phyloP scores from a whole-genome alignment of 1,140 invertebrate species.

The Drosophila kohkoa region DNA sequence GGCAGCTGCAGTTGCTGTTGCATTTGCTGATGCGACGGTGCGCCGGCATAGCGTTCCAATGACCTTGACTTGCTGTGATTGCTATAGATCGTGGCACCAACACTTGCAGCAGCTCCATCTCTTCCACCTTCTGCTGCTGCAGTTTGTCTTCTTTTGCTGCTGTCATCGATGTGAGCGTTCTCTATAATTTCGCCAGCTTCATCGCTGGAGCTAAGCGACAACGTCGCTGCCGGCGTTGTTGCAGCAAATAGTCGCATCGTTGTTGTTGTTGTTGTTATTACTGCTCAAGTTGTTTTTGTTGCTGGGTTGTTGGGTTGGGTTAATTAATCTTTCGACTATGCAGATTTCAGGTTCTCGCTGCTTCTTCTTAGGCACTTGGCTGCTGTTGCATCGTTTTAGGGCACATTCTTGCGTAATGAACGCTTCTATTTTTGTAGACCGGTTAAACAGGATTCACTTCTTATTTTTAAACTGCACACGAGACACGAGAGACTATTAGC shows the following conservation, averaged over 20 bases:
- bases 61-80: conserved; percentile 79
- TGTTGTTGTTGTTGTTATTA: conserved; percentile 29
- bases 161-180: conserved; percentile 57
- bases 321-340: conserved; percentile 77
- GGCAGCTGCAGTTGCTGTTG: conserved; percentile 45
- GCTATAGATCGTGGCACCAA: conserved; percentile 51
- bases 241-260: conserved; percentile 62
- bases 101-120: conserved; percentile 4
- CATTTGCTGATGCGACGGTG: conserved; percentile 65
- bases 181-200: conserved; percentile 72
- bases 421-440: conserved; percentile 76
- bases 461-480: conserved; percentile 41
- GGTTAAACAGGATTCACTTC: conserved; percentile 68
- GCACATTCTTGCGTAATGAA: conserved; percentile 83
- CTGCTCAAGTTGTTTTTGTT: conserved; percentile 9
- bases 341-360: conserved; percentile 72
- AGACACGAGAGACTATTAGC: conserved; percentile 23
- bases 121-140: conserved; percentile 4
- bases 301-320: conserved; percentile 29
- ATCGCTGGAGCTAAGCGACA: conserved; percentile 60
- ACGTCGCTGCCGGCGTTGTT: conserved; percentile 45
- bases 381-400: conserved; percentile 79
- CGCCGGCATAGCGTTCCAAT: conserved; percentile 78
- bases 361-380: conserved; percentile 59
- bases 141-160: conserved; percentile 17